Base-by-base conservation (phyloP, 2,797 vertebrate species). In the Podarcis lilfordi region DNA sequence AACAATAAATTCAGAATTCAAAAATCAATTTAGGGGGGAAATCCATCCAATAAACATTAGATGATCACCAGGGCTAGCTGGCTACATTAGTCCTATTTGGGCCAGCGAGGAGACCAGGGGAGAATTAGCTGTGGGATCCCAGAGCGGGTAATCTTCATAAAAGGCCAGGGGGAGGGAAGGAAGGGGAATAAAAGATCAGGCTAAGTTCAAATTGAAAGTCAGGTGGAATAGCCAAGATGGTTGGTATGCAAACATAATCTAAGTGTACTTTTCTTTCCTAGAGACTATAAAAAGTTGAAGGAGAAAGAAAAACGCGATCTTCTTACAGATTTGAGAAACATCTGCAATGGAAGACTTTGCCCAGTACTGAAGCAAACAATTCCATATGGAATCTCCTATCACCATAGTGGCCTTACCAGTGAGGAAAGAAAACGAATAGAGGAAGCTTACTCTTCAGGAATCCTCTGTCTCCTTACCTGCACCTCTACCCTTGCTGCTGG, bases 401-500 rank as follows among this genome's bases (percentile, higher is more conserved):
- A 99, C 93, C 99, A 99, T 75, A 97, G 99, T 1, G 99, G 99
- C 1, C 97, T 99, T 90, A 99, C 98, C n/a, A 96, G 94, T 0
- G 98, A 98, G 85, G 99, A 99, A 95, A 97, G 98, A 92, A 98
- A 96, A 88, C 97, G 97, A 88, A 95, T 99, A 93, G 99, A 99
- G 95, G 98, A 98, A 86, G 98, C 98, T 15, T 99, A 99, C 95
- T 97, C 98, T 55, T 27, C 87, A 0, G 98, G 99, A 0, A 94
- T 98, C 19, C 98, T 99, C 40, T 99, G 98, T 85, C 98, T 99
- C 1, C 97, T 99, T 43, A 92, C 98, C 89, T 99, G 99, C 88
- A 99, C 99, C 23, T 99, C 99, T 91, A 99, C 99, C 0, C 96
- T 99, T 84, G 99, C 99, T 55, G 98, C 99, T 1, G 99, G 99